Base-by-base conservation (phyloP, 2,113 vertebrate genomes). In the Melanocharis versteri region DNA sequence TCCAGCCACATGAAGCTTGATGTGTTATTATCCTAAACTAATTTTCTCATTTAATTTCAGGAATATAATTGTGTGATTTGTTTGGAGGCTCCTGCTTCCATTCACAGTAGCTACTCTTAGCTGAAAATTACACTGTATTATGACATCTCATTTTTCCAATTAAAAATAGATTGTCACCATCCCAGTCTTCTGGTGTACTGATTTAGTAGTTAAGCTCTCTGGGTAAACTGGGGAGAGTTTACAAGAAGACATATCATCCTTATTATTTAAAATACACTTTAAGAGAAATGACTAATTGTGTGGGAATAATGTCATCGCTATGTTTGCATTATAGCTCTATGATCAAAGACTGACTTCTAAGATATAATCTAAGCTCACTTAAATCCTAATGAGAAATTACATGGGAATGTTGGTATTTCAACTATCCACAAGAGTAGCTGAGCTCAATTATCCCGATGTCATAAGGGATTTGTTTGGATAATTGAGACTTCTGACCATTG, bases 321-420 rank as follows among this genome's bases (percentile, higher is more conserved):
- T 92, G 79, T 94, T 96, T 97, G 83, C 50, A 78, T 86, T 91
- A 62, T 79, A 97, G 85, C 54, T 87, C 72, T 57, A 51, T 84
- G 90, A 95, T 94, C 94, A 96, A 97, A 94, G 95, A 93, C 42
- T 3, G 65, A 75, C 75, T 90, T 89, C 85, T 87, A 87, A 96
- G 91, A 95, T 96, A 95, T 87, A 94, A 96, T 96, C 93, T 89
- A 87, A 90, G 19, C 40, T 96, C 90, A 80, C 92, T 94, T 96
- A 91, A 96, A 94, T 94, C 85, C 94, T 92, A 97, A 94, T 94
- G 92, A 97, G 83, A 92, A 95, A 96, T 96, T 97, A 96, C 85
- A 95, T 71, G 91, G 94, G 92, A 95, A 97, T 93, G 90, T 90
- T 93, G 93, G 88, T 95, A 96, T 94, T 97, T 95, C 93, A 96